These are phyloP conservation scores for Zeus faber DNA, from an alignment of 2,113 vertebrate species.

Conservation along the genomic window DNA sequence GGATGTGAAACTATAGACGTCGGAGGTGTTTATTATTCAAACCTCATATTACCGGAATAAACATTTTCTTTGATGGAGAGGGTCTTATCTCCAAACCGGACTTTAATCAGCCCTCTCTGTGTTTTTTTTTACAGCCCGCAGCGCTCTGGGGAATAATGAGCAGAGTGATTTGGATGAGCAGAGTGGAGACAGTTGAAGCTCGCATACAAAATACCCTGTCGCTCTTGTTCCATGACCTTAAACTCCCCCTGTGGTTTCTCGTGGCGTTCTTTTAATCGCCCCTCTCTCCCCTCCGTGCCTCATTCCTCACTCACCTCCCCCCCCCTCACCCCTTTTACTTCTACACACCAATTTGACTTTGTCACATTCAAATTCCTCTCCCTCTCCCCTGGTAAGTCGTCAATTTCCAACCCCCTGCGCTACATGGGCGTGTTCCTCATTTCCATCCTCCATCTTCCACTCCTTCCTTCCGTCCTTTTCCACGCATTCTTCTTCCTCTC, in stretches of 20 bases:
- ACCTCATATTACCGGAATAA: conserved; percentile 14
- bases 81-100: conserved; percentile 19
- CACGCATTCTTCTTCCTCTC: no score
- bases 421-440: no score
- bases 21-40: conserved; percentile 16
- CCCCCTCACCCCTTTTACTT: conserved; percentile 4
- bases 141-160: conserved; percentile 10
- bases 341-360: no score
- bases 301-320: neutral
- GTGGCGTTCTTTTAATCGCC: conserved; percentile 18
- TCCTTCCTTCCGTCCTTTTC: no score
- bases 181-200: conserved; percentile 1
- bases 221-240: conserved; percentile 8
- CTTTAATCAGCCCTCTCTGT: conserved; percentile 15
- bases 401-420: no score
- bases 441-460: no score
- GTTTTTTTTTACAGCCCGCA: conserved; percentile 13
- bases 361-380: no score
- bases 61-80: conserved; percentile 28
- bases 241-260: no score
- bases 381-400: no score
- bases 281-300: neutral
- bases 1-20: no score
- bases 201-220: conserved; percentile 10
- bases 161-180: conserved; percentile 2